These are phyloP conservation scores for Alcis repandata DNA, from an alignment of 2,888 invertebrate genomes.

Conservation along the genomic window DNA sequence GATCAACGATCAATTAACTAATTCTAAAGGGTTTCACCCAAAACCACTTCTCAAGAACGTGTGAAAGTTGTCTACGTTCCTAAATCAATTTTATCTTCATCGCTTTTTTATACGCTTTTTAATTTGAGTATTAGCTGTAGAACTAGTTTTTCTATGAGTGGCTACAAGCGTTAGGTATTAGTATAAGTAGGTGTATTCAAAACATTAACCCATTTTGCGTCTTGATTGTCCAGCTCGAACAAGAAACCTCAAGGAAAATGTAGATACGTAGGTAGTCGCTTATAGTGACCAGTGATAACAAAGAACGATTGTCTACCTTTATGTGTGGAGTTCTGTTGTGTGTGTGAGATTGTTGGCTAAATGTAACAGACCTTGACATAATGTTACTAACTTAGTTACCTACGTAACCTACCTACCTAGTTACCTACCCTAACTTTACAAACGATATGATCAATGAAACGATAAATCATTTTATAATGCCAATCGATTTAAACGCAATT, in stretches of 20 bases:
- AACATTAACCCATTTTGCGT: constrained; percentile 3
- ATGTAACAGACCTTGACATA: neutral
- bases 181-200: neutral
- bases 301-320: constrained; percentile 2
- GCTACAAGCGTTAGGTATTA: neutral
- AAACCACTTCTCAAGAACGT: constrained; percentile 49
- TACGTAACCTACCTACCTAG: too few species aligned
- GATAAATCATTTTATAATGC: too few species aligned
- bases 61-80: constrained; percentile 72
- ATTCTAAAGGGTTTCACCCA: neutral
- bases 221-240: neutral
- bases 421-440: too few species aligned
- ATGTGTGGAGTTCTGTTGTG: neutral
- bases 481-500: too few species aligned
- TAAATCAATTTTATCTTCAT: constrained; percentile 15
- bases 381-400: too few species aligned
- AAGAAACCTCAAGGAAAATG: constrained; percentile 14
- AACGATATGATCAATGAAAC: too few species aligned
- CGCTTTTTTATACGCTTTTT: too few species aligned
- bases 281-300: constrained; percentile 17
- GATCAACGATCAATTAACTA: constrained; percentile 9
- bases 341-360: neutral
- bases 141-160: constrained; percentile 21
- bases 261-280: neutral
- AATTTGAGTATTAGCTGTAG: neutral